Evolutionary conservation across 2,888 invertebrate genomes (phyloP).

Genomic region (Platycheirus albimanus): DNA sequence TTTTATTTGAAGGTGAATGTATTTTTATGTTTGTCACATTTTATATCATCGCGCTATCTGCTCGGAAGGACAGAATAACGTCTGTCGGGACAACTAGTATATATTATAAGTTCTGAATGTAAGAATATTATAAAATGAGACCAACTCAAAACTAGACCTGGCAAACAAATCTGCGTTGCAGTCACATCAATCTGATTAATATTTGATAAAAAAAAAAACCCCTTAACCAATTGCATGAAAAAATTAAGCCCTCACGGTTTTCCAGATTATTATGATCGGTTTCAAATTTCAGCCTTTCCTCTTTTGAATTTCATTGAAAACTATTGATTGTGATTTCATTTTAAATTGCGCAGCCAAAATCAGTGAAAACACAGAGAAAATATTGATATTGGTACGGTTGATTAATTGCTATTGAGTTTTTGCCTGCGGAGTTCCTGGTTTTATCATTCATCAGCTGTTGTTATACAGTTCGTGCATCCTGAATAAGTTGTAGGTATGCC

Average conservation of each 20-base stretch:
- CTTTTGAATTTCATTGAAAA: conserved; percentile 24
- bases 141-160: too few species aligned
- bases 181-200: neutral
- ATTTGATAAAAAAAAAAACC: neutral
- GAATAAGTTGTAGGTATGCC: conserved; percentile 10
- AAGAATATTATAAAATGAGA: too few species aligned
- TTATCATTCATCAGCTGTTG: conserved; percentile 18
- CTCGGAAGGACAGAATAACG: too few species aligned
- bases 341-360: conserved; percentile 26
- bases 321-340: conserved; percentile 17
- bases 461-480: conserved; percentile 18
- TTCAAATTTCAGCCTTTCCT: conserved; percentile 19
- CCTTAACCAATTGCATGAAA: conserved; percentile 2
- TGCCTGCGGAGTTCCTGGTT: conserved; percentile 4
- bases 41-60: too few species aligned
- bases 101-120: too few species aligned
- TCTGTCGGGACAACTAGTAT: too few species aligned
- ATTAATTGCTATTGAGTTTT: conserved; percentile 29
- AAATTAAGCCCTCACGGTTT: neutral
- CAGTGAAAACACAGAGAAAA: conserved; percentile 20
- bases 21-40: too few species aligned
- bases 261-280: neutral
- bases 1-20: too few species aligned
- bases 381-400: conserved; percentile 28
- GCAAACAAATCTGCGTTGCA: too few species aligned